Evolutionary conservation across 2,888 invertebrate genomes (phyloP), one percentile per base, ranked within the genome.

Genomic region (Caenorhabditis wallacei): DNA sequence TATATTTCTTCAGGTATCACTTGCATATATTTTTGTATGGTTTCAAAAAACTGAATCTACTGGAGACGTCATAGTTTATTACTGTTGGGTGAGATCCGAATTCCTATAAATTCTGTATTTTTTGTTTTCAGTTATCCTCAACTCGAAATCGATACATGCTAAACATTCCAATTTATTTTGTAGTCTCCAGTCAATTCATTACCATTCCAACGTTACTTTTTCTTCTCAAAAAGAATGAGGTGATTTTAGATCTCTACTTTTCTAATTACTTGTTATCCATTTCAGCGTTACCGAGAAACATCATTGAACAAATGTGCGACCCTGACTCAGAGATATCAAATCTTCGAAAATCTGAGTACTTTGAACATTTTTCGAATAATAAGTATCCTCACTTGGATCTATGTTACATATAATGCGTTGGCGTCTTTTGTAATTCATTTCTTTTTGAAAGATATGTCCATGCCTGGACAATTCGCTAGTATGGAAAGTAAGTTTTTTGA

Each of bases 401-500:
- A 70, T 69, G 70, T 81, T 1, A 69, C 69, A 8, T 63, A 57
- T 18, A 71, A 59, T 75, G 75, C 57, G 0, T 20, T 18, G 1
- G 26, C 64, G 8, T 18, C 70, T 13, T 64, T 53, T 35, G 10
- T 43, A 0, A 8, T 40, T n/a, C 46, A 59, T 22, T 53, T 57
- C n/a, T 43, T 51, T 2, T 40, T 81, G 13, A n/a, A 10, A 4
- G 10, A 18, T 1, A 40, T 66, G 48, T 2, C 22, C 0, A 3
- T 43, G 16, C 56, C 30, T 0, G 8, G 0, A n/a, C 75, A 75
- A 18, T 81, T 70, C 46, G 81, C 53, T 3, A 57, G 3, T 5
- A 24, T 76, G n/a, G 81, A 81, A 71, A 30, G 69, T 80, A 8
- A 46, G 74, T 56, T 30, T n/a, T n/a, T n/a, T n/a, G n/a, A n/a